Evolutionary conservation across 2,797 vertebrate species (phyloP), one percentile per base, ranked within the genome.

Genomic region (Poeciliopsis infans): DNA sequence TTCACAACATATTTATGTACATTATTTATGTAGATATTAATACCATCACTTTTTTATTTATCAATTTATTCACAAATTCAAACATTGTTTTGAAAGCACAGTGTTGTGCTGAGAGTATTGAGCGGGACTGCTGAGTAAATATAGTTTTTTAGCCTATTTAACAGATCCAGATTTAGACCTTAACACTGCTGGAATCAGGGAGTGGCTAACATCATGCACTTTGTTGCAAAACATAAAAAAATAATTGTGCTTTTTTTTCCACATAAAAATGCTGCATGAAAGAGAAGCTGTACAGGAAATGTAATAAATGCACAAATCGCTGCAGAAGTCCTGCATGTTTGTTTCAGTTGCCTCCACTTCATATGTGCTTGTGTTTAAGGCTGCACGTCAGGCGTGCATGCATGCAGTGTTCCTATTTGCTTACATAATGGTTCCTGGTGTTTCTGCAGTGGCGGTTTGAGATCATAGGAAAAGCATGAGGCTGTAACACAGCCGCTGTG

Each of bases 391-490:
- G 81, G 18, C 79, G 75, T 82, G 73, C 69, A 61, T 82, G 15
- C 79, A 77, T 82, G 73, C 69, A 64, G 53, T 80, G 78, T 75
- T 77, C 74, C 76, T 78, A 72, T 86, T 81, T 88, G 75, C 55
- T 88, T 88, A 74, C 86, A 83, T 93, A 94, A 93, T 92, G 90
- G 86, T 74, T 89, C 86, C 82, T 83, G 85, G 85, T 87, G 86
- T 89, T 93, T 83, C 91, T 87, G 85, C 90, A 88, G 87, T 20
- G 74, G 86, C 89, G 91, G 92, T 91, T 95, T 95, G 92, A 92
- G 91, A 94, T 94, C 92, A 95, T 91, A 92, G 89, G 88, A 94
- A 95, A 95, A 88, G 94, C 94, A 92, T 93, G 92, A 93, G 85
- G 82, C 73, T 91, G 6, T 86, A 84, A 84, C 84, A 79, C 87